These are phyloP conservation scores for Diaphora mendica DNA, from an alignment of 2,888 invertebrate species.

Conservation along the genomic window DNA sequence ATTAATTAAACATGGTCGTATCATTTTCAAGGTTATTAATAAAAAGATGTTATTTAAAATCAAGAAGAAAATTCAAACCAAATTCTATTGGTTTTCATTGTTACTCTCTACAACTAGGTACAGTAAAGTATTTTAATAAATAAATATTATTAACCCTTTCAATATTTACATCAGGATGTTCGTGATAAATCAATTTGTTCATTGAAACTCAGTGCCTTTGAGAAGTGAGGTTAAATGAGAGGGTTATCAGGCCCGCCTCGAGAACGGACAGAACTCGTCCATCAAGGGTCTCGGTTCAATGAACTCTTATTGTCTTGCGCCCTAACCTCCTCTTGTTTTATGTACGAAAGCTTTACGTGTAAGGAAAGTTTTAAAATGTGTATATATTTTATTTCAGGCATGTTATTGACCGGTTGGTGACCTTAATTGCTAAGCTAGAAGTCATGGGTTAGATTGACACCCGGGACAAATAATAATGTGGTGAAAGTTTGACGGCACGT, in stretches of 20 bases:
- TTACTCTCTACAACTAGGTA: too few relatives aligned
- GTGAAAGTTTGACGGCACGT: too few relatives aligned
- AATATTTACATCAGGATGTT: neutral
- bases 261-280: constrained; percentile 35
- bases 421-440: neutral
- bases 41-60: too few relatives aligned
- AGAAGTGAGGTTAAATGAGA: constrained; percentile 24
- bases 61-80: too few relatives aligned
- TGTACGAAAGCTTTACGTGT: constrained; percentile 18
- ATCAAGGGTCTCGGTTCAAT: constrained; percentile 57
- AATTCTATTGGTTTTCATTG: too few relatives aligned
- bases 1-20: too few relatives aligned
- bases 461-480: too few relatives aligned
- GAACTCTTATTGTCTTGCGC: constrained; percentile 53
- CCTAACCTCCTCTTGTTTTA: constrained; percentile 22
- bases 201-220: neutral
- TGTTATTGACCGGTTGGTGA: neutral
- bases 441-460: neutral
- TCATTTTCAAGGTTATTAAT: too few relatives aligned
- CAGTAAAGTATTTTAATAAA: neutral
- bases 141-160: neutral
- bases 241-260: constrained; percentile 29
- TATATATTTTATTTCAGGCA: neutral
- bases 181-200: constrained; percentile 8
- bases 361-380: neutral